Conservation (phyloP, 2,797 vertebrate species). For the Meriones psammophilus region DNA sequence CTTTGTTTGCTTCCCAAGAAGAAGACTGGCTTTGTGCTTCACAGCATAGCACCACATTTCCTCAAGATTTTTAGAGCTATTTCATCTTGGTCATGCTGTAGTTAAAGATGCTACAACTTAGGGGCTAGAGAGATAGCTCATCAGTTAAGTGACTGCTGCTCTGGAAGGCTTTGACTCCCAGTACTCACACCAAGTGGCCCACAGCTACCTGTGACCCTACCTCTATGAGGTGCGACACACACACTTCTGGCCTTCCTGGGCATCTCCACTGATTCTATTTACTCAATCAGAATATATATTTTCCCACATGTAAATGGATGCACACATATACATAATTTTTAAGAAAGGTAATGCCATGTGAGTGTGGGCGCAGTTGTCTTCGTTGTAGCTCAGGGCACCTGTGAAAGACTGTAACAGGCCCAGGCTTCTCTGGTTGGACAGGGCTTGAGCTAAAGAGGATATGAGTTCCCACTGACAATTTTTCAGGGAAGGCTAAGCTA, state of each 20-base stretch:
- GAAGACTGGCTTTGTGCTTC: not conserved
- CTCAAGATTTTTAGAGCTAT: not conserved
- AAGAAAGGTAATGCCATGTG: too few relatives aligned
- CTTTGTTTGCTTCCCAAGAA: not conserved
- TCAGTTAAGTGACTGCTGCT: not conserved
- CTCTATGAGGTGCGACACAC: not conserved
- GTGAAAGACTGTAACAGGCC: not conserved
- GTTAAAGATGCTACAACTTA: not conserved
- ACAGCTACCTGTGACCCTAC: not conserved
- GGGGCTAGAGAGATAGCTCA: not conserved
- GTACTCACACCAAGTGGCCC: too few relatives aligned
- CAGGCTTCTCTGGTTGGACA: not conserved
- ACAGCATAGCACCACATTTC: not conserved
- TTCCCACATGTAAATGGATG: not conserved
- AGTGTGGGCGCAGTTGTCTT: not conserved
- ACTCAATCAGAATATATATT: too few relatives aligned
- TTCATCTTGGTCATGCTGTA: not conserved
- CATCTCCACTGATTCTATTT: not conserved
- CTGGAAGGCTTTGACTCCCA: not conserved
- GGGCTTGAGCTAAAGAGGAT: not conserved
- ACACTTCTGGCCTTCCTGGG: not conserved
- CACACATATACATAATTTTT: not conserved
- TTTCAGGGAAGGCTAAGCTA: conserved; percentile 26
- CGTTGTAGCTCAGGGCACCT: not conserved
- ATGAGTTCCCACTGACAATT: not conserved